Base-by-base conservation (phyloP, 2,888 invertebrate genomes). In the Xylota sylvarum region DNA sequence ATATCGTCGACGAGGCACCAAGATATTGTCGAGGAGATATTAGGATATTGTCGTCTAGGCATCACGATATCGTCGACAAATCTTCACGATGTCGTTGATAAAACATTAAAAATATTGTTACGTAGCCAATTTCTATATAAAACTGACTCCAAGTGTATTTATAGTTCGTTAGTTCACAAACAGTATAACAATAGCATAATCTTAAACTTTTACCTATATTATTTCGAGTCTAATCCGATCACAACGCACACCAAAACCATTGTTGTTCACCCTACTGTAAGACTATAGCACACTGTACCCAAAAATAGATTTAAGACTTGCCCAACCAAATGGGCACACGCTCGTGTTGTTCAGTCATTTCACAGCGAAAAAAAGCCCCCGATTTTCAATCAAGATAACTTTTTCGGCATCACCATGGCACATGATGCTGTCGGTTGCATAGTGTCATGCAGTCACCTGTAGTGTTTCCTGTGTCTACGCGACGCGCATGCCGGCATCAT, bases 381-480 rank as follows among this genome's bases (percentile, higher is more conserved):
- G 67, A 64, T 37, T 27, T 27, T 52, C 23, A 12, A 37, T 52
- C 52, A 10, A 30, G 67, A 67, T 67, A 52, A 37, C 50, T 14
- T 27, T 56, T 69, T 69, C 19, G 43, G 37, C 50, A 27, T 52
- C 27, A 6, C 50, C 37, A 48, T 40, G 27, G 50, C 65, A 27
- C 14, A 40, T 43, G 40, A 30, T 52, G 14, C 3, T n/a, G 14
- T 43, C 5, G 35, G 40, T 43, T 19, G 55, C 56, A 55, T 5
- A 19, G 40, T 43, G 69, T 69, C 70, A 27, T 52, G 48, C 5
- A 72, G 27, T 60, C 72, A 72, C 58, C 72, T 72, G 58, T 37
- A 14, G 43, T 23, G 23, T 43, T 56, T 56, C 69, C 69, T 35
- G 43, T 43, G 12, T 27, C 30, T 58, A 30, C 19, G 67, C 52